phyloP scores from a whole-genome alignment of 2,113 vertebrate species.

The Damaliscus lunatus region DNA sequence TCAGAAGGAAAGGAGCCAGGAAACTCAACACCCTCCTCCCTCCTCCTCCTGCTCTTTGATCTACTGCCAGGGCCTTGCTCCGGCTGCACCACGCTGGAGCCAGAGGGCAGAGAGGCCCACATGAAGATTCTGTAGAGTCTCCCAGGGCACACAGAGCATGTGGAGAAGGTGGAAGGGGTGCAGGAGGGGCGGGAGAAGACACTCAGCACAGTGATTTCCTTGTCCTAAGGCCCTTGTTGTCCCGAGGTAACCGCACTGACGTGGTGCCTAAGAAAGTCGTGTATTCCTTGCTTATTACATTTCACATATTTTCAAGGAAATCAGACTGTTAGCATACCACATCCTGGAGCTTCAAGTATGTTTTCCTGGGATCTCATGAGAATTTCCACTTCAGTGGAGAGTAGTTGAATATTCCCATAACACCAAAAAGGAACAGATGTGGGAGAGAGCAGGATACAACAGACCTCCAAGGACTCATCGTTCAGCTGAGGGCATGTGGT shows the following conservation, averaged over 20 bases:
- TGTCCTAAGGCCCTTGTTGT: neutral
- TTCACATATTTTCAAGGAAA: neutral
- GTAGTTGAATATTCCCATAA: neutral
- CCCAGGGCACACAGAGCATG: neutral
- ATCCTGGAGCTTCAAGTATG: neutral
- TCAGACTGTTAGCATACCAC: no score
- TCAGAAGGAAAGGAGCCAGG: neutral
- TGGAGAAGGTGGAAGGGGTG: neutral
- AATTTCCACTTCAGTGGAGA: neutral
- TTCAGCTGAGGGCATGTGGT: neutral
- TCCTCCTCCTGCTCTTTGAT: neutral
- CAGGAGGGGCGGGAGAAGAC: rapidly evolving
- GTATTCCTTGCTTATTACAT: neutral
- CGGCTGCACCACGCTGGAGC: neutral
- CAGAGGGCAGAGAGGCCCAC: neutral
- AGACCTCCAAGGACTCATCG: neutral
- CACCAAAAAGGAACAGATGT: neutral
- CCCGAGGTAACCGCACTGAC: neutral
- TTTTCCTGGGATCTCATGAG: neutral
- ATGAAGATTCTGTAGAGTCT: neutral
- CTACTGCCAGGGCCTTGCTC: neutral
- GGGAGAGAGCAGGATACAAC: neutral
- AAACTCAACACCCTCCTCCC: neutral
- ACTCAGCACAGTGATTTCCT: neutral
- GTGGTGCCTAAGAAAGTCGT: neutral